Evolutionary conservation across 2,797 vertebrate genomes (phyloP), one percentile per base, ranked within the genome.

Genomic region (Cirrhinus mrigala): DNA sequence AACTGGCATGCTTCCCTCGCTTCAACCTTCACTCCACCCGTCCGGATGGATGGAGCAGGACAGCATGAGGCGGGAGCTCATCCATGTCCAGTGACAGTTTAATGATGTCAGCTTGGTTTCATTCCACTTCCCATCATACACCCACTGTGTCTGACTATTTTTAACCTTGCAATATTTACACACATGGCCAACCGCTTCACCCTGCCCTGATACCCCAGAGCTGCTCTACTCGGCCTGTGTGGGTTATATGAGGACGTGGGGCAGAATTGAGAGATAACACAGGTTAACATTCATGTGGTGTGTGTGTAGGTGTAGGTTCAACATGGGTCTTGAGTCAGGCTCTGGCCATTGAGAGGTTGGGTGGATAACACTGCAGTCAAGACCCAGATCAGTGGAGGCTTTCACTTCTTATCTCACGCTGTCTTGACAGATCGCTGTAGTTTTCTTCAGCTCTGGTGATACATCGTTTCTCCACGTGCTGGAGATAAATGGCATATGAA

Each of bases 81-180:
- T 86, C 84, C 79, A 85, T 73, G 75, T 68, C 79, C 54, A 69
- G 50, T 87, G 88, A 90, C 79, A 75, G 86, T 87, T 87, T 90
- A 88, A 84, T 90, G 88, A 86, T 86, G 81, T 85, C 89, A 86
- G 54, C 80, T 76, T 71, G 84, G 76, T 85, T 83, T 66, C 81
- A 83, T 80, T 73, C 44, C 85, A 78, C 58, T 74, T 81, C 54
- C 64, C 48, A 70, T 76, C 66, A 33, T 27, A 50, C 33, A 66
- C 56, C 50, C 68, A 69, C 76, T 70, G 79, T 82, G 52, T 84
- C 68, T 16, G 48, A 52, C 40, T 27, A 66, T 81, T 83, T 84
- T 71, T n/a, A 79, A 77, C 75, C 78, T 40, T 20, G 27, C 68
- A 27, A 81, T 81, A 84, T 87, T 81, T 85, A 87, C 79, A 87